Percentiles rank a stretch among this genome's conserved stretches.
phyloP scores from a whole-genome alignment of 2,797 vertebrate genomes.

The Myotis pilosus region DNA sequence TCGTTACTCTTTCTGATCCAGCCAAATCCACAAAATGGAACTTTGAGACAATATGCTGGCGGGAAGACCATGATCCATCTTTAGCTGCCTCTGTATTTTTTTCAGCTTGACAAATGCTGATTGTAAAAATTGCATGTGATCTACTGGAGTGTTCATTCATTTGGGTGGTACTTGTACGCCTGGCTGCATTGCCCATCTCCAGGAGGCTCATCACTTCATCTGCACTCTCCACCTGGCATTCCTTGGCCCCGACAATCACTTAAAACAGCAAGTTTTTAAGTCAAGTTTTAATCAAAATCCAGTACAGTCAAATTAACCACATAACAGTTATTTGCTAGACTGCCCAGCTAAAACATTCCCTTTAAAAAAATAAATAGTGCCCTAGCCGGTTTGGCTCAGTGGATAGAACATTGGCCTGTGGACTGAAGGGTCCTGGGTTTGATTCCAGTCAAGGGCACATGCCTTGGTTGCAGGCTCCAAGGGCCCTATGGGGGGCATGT shows the following conservation, averaged over 20 bases:
- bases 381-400: background rate
- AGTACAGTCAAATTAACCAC: conserved; percentile 34
- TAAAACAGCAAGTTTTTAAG: conserved; percentile 71
- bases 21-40: conserved; percentile 94
- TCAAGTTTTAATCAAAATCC: conserved; percentile 46
- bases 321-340: conserved; percentile 57
- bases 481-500: too few species aligned
- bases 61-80: conserved; percentile 70
- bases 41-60: conserved; percentile 85
- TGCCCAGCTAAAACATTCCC: background rate
- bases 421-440: too few species aligned
- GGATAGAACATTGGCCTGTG: too few species aligned
- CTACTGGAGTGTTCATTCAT: conserved; percentile 92
- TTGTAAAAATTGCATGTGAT: conserved; percentile 92
- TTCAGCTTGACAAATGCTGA: conserved; percentile 85
- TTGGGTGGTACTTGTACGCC: conserved; percentile 88
- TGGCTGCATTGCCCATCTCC: conserved; percentile 88
- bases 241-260: conserved; percentile 93
- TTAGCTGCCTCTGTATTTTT: conserved; percentile 66
- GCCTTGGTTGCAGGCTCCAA: too few species aligned
- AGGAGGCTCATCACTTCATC: conserved; percentile 90
- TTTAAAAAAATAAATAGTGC: background rate
- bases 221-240: conserved; percentile 86
- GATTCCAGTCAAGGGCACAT: too few species aligned
- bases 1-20: conserved; percentile 91